Percentiles rank a stretch among this genome's conserved stretches.
Conservation (phyloP, 2,888 invertebrate species). For the Nasonia oneida region DNA sequence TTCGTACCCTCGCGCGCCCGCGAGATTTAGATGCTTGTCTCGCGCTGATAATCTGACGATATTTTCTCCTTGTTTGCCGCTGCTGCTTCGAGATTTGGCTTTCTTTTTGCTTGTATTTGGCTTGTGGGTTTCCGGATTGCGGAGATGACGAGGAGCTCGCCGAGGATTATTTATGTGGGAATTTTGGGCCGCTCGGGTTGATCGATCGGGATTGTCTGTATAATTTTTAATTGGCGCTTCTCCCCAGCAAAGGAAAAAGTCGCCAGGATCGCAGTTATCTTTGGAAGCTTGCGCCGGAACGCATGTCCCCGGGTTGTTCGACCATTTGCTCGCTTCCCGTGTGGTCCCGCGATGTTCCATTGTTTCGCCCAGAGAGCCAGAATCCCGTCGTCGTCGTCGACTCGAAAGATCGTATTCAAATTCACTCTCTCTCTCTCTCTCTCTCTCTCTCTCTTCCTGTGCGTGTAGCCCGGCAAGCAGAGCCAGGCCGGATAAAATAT, state of each 20-base stretch:
- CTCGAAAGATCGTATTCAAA: slow-evolving; percentile 75
- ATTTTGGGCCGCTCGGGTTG: not conserved
- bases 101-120: slow-evolving; percentile 12
- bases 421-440: slow-evolving; percentile 70
- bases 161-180: not conserved
- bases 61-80: slow-evolving; percentile 47
- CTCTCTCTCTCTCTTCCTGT: slow-evolving; percentile 60
- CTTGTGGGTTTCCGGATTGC: not conserved
- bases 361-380: slow-evolving; percentile 69
- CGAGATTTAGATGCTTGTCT: slow-evolving; percentile 54
- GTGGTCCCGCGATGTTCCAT: slow-evolving; percentile 79
- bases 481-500: slow-evolving; percentile 75
- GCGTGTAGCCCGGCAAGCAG: not conserved
- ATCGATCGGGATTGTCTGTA: too few species aligned
- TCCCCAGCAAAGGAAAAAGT: not conserved
- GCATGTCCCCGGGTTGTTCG: slow-evolving; percentile 79
- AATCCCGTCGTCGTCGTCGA: slow-evolving; percentile 23
- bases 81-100: not conserved
- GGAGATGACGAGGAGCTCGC: not conserved
- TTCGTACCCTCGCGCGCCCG: not conserved
- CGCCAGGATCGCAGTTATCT: not conserved
- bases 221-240: not conserved
- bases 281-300: slow-evolving; percentile 72
- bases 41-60: slow-evolving; percentile 51
- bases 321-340: slow-evolving; percentile 79